phyloP scores from a whole-genome alignment of 2,113 vertebrate species.

The Psittacus erithacus region DNA sequence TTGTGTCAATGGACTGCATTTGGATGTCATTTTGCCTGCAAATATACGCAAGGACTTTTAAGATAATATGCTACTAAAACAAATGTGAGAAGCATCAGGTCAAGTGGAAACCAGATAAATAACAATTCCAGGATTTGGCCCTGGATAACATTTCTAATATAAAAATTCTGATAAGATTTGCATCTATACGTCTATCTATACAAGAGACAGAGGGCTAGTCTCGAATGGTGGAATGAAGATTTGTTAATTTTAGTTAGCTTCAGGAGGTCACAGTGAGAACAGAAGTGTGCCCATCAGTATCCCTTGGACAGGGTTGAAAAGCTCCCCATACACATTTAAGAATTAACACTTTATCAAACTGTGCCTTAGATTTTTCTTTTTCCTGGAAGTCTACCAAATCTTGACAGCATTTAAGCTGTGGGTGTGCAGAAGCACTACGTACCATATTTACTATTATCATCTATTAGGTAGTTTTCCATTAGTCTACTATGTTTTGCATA shows the following conservation, averaged over 20 bases:
- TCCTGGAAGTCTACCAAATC: conserved; percentile 67
- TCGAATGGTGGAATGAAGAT: conserved; percentile 19
- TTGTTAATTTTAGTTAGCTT: conserved; percentile 61
- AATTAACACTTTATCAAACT: conserved; percentile 68
- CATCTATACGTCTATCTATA: neutral
- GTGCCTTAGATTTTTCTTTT: conserved; percentile 46
- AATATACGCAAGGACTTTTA: neutral
- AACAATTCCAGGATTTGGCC: neutral
- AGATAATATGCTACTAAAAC: neutral
- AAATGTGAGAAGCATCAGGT: neutral
- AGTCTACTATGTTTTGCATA: neutral
- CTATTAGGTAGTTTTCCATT: conserved; percentile 19
- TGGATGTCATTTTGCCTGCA: neutral
- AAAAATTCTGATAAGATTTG: neutral
- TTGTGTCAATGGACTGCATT: neutral
- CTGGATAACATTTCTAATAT: neutral
- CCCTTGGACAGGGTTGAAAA: conserved; percentile 61
- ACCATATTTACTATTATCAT: conserved; percentile 45
- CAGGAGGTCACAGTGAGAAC: conserved; percentile 55
- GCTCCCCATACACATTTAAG: conserved; percentile 46
- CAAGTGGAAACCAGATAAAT: neutral
- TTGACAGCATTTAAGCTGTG: conserved; percentile 64
- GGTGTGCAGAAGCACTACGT: conserved; percentile 41
- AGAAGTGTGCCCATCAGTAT: conserved; percentile 60
- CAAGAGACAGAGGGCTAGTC: neutral